A percentile compares a stretch with the other conserved stretches of the same genome.
Conservation (phyloP, 2,797 vertebrate species). For the Macropus fuliginosus region DNA sequence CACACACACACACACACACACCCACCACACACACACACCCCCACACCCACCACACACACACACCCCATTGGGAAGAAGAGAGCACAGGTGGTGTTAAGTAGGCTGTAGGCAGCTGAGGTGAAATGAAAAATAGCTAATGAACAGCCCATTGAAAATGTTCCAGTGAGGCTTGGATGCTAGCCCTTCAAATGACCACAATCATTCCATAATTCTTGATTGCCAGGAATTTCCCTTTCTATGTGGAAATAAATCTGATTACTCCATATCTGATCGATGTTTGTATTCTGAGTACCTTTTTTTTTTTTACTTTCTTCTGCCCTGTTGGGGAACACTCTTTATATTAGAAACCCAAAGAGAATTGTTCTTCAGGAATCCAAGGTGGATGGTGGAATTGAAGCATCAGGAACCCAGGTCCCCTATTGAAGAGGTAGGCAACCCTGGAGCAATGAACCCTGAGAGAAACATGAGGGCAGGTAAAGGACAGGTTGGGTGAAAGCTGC, state of each 20-base stretch:
- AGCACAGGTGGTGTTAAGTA: background rate
- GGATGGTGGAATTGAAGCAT: background rate
- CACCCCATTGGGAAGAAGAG: background rate
- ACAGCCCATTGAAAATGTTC: background rate
- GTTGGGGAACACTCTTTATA: background rate
- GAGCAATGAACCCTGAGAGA: background rate
- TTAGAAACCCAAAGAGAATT: background rate
- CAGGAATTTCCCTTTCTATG: background rate
- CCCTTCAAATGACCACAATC: background rate
- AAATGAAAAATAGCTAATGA: background rate
- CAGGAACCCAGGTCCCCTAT: background rate
- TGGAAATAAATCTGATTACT: background rate
- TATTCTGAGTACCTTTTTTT: background rate
- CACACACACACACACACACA: background rate
- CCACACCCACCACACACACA: too few relatives aligned
- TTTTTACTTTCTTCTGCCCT: background rate
- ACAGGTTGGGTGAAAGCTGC: background rate
- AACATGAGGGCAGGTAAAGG: background rate
- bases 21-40: too few relatives aligned
- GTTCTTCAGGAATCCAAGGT: background rate
- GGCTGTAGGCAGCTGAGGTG: background rate
- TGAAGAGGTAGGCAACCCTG: background rate
- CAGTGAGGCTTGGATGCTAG: background rate
- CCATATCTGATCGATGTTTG: background rate
- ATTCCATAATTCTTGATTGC: background rate